Conservation (phyloP, 2,888 invertebrate genomes). For the Agriopis leucophaearia region DNA sequence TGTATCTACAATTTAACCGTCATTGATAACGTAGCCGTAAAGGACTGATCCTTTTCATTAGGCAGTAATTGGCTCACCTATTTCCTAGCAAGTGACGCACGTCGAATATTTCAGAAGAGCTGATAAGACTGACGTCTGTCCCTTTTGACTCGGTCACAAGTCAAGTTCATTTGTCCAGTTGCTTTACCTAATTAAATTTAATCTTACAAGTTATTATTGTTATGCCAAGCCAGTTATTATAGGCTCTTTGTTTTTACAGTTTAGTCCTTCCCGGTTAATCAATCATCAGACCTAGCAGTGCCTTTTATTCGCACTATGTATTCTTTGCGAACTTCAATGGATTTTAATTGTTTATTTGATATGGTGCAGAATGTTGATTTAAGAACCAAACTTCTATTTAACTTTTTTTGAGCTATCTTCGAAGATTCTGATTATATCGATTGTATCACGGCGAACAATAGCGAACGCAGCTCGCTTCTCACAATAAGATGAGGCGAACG, state of each 20-base stretch:
- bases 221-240: neutral
- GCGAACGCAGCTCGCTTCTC: slow-evolving; percentile 55
- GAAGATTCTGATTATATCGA: slow-evolving; percentile 50
- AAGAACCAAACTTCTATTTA: slow-evolving; percentile 24
- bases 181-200: slow-evolving; percentile 39
- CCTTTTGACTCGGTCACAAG: slow-evolving; percentile 58
- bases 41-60: slow-evolving; percentile 22
- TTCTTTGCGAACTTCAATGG: neutral
- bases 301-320: neutral
- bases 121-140: slow-evolving; percentile 56
- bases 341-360: neutral
- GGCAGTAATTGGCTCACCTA: slow-evolving; percentile 18
- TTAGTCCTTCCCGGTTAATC: slow-evolving; percentile 1
- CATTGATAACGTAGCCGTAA: slow-evolving; percentile 14
- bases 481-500: slow-evolving; percentile 67
- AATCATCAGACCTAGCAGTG: neutral
- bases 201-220: slow-evolving; percentile 14
- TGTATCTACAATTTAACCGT: slow-evolving; percentile 25
- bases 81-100: slow-evolving; percentile 45
- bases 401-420: slow-evolving; percentile 35
- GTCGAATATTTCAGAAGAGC: slow-evolving; percentile 41
- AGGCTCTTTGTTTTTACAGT: slow-evolving; percentile 8
- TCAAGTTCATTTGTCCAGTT: slow-evolving; percentile 48
- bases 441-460: slow-evolving; percentile 54
- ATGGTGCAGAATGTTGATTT: slow-evolving; percentile 3